A percentile compares a stretch with the other conserved stretches of the same genome.
Evolutionary conservation across 2,113 vertebrate genomes (phyloP).

Genomic region (Crotalus tigris): DNA sequence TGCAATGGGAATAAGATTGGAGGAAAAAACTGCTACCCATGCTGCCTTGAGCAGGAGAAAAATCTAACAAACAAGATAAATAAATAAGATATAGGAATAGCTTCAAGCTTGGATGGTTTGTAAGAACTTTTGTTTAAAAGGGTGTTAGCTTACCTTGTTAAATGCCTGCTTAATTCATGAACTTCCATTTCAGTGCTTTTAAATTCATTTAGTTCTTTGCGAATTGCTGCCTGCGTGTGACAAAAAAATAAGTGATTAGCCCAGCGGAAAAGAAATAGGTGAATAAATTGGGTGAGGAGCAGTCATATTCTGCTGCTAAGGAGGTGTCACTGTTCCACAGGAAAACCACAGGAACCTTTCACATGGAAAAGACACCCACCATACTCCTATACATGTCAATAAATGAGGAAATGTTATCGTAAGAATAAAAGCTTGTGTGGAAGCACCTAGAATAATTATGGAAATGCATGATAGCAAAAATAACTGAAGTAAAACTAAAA

Average conservation of each 20-base stretch:
- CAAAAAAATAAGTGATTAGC: conserved; percentile 47
- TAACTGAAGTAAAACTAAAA: neutral
- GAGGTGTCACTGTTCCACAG: neutral
- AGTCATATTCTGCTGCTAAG: neutral
- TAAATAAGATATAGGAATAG: neutral
- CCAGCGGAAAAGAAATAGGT: conserved; percentile 23
- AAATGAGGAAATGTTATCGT: neutral
- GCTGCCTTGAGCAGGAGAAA: neutral
- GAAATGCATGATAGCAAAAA: neutral
- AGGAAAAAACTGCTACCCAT: neutral
- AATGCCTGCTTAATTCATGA: conserved; percentile 94
- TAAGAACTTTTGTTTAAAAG: neutral
- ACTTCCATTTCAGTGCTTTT: conserved; percentile 99
- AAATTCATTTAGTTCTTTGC: conserved; percentile 98
- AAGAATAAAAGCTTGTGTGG: neutral
- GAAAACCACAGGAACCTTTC: neutral
- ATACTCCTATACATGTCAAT: neutral
- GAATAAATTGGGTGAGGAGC: neutral
- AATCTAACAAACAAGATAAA: neutral
- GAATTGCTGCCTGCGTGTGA: conserved; percentile 88
- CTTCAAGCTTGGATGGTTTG: neutral
- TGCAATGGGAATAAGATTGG: neutral
- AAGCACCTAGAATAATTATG: neutral
- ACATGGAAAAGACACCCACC: neutral
- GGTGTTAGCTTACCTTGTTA: conserved; percentile 85